These are phyloP conservation scores for Chrysaora quinquecirrha DNA, from an alignment of 30 jellyfish, hydroid and myxozoan genomes.

Conservation along the genomic window DNA sequence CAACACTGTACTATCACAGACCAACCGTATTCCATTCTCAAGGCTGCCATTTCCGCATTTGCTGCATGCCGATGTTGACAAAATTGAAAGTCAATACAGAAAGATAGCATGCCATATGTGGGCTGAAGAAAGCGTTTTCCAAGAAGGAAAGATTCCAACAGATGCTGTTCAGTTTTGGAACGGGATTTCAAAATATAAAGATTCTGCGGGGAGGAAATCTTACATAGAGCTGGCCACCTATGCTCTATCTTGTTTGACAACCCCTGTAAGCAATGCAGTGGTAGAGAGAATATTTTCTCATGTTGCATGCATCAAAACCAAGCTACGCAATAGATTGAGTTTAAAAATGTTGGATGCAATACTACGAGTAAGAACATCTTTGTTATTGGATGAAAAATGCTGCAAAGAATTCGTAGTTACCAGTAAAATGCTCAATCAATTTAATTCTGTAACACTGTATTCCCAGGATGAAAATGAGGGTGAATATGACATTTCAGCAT, in stretches of 20 bases:
- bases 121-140: slow-evolving; percentile 13
- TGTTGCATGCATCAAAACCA: slow-evolving; percentile 18
- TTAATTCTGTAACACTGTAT: too few relatives aligned
- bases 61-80: not conserved
- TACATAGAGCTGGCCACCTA: slow-evolving; percentile 9
- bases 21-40: not conserved
- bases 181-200: not conserved
- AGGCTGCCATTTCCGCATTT: slow-evolving; percentile 24
- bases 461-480: too few relatives aligned
- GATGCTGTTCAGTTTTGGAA: slow-evolving; percentile 35
- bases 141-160: slow-evolving; percentile 4
- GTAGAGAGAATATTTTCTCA: slow-evolving; percentile 36
- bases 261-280: slow-evolving; percentile 47
- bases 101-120: slow-evolving; percentile 3
- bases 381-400: not conserved
- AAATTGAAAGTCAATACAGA: slow-evolving; percentile 30
- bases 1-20: not conserved
- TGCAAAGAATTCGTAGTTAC: not conserved
- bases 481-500: too few relatives aligned
- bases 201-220: not conserved
- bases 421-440: too few relatives aligned
- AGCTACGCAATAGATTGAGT: slow-evolving; percentile 5
- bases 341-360: slow-evolving; percentile 25
- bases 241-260: slow-evolving; percentile 16
- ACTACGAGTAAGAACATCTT: slow-evolving; percentile 6